Evolutionary conservation across 2,797 vertebrate species (phyloP).

Genomic region (Gadopsis marmoratus): DNA sequence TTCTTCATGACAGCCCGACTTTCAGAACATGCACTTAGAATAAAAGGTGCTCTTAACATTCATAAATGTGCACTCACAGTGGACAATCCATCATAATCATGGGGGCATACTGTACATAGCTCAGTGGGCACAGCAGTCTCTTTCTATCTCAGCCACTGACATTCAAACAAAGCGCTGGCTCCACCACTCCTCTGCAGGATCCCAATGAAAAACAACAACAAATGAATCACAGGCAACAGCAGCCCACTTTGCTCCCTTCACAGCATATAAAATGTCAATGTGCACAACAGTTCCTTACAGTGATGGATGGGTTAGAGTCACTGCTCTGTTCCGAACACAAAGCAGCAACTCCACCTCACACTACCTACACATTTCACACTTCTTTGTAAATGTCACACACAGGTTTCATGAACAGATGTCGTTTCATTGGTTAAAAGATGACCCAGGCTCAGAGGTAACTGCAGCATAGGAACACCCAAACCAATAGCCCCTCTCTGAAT

Average conservation of each 20-base stretch:
- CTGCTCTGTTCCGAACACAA: slow-evolving; percentile 57
- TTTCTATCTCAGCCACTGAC: slow-evolving; percentile 74
- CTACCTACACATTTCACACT: slow-evolving; percentile 55
- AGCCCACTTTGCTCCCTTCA: slow-evolving; percentile 75
- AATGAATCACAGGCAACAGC: slow-evolving; percentile 78
- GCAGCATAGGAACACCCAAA: slow-evolving; percentile 8
- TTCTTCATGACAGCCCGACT: slow-evolving; percentile 44
- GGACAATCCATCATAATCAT: slow-evolving; percentile 77
- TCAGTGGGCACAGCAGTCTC: slow-evolving; percentile 72
- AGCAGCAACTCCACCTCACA: slow-evolving; percentile 52
- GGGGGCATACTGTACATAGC: slow-evolving; percentile 70
- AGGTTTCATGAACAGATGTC: slow-evolving; percentile 60
- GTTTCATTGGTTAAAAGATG: slow-evolving; percentile 38
- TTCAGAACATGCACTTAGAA: slow-evolving; percentile 62
- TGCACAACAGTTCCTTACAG: slow-evolving; percentile 70
- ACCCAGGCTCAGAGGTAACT: slow-evolving; percentile 21
- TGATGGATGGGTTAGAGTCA: slow-evolving; percentile 76
- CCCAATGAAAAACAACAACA: slow-evolving; percentile 77
- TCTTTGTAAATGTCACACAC: slow-evolving; percentile 66
- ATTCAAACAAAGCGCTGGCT: slow-evolving; percentile 78
- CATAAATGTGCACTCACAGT: slow-evolving; percentile 65
- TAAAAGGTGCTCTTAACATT: slow-evolving; percentile 72
- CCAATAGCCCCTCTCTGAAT: neutral
- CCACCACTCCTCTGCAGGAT: slow-evolving; percentile 74
- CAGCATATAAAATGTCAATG: slow-evolving; percentile 79